phyloP scores from a whole-genome alignment of 2,797 vertebrate species.

The Chaetophractus vellerosus region DNA sequence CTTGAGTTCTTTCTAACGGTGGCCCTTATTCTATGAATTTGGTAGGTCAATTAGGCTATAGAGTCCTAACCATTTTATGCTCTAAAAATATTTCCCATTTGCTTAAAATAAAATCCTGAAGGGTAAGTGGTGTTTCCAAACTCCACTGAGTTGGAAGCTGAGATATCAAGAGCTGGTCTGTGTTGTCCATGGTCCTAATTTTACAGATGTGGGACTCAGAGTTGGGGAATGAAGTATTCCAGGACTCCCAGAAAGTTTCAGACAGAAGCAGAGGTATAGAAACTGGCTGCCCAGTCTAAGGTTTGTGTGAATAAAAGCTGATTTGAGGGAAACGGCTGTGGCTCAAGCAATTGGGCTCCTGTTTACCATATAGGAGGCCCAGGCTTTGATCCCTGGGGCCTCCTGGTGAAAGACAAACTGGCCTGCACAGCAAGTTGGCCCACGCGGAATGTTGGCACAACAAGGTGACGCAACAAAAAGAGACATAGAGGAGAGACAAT shows the following conservation, averaged over 20 bases:
- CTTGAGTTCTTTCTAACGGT: not conserved
- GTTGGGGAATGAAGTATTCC: not conserved
- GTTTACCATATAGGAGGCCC: too few species aligned
- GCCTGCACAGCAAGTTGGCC: too few species aligned
- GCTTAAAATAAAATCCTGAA: conserved; percentile 54
- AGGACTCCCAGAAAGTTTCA: not conserved
- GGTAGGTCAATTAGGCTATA: not conserved
- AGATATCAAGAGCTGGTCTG: not conserved
- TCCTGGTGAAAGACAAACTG: too few species aligned
- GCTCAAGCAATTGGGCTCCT: too few species aligned
- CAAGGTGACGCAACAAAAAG: too few species aligned
- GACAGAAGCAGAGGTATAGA: not conserved
- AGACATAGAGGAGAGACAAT: too few species aligned
- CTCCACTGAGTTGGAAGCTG: not conserved
- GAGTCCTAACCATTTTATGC: not conserved
- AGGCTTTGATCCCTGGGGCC: too few species aligned
- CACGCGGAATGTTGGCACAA: too few species aligned
- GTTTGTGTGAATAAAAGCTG: not conserved
- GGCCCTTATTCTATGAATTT: not conserved
- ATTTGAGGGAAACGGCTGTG: not conserved
- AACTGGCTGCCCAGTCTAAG: not conserved
- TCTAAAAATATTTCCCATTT: not conserved
- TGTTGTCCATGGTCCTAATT: not conserved
- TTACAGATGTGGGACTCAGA: not conserved
- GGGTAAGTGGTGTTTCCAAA: not conserved